These are phyloP conservation scores for Gymnogyps californianus DNA, from an alignment of 2,113 vertebrate genomes.

Conservation along the genomic window DNA sequence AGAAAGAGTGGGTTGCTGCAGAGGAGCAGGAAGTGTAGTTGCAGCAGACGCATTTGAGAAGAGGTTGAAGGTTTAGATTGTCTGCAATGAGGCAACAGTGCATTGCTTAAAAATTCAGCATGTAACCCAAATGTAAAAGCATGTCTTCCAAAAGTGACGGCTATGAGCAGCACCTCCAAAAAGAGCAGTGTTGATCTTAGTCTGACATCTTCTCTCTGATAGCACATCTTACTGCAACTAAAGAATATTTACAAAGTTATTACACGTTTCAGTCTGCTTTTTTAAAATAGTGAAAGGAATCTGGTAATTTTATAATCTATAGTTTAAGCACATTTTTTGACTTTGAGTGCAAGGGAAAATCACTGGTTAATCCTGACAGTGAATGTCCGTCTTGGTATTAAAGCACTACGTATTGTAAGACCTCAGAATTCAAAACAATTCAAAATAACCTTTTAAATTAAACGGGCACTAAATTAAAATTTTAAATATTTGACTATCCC, in stretches of 20 bases:
- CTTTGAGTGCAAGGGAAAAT: background rate
- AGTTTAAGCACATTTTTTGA: background rate
- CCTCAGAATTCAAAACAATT: background rate
- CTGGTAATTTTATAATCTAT: background rate
- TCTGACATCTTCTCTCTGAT: background rate
- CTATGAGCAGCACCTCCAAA: background rate
- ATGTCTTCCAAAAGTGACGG: background rate
- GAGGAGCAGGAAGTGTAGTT: background rate
- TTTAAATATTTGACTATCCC: background rate
- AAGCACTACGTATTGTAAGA: background rate
- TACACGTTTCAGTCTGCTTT: background rate
- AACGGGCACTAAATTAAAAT: background rate
- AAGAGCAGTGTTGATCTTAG: background rate
- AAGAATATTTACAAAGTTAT: background rate
- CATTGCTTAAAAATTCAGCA: background rate
- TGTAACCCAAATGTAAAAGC: background rate
- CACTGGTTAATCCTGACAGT: background rate
- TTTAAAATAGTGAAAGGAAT: background rate
- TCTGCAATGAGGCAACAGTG: background rate
- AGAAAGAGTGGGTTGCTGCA: background rate
- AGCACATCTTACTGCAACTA: background rate
- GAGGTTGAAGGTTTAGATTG: background rate
- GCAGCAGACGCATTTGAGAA: background rate
- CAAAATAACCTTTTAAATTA: background rate
- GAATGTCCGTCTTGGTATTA: background rate